phyloP scores from a whole-genome alignment of 2,888 invertebrate genomes.

The Platycnemis pennipes region DNA sequence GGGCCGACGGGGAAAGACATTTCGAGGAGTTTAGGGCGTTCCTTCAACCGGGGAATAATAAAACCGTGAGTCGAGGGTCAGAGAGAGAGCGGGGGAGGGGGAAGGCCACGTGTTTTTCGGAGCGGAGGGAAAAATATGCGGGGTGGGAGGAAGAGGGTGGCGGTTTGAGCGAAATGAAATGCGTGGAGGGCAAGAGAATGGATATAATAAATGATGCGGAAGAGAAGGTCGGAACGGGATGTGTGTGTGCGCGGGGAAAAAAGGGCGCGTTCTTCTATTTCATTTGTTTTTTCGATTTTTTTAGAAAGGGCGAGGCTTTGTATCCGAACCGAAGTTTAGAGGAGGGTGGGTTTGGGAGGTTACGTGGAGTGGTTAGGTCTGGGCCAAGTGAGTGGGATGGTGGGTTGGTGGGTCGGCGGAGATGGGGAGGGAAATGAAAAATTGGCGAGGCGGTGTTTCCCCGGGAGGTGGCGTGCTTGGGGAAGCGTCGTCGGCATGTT shows the following conservation, averaged over 20 bases:
- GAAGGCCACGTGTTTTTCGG: not conserved
- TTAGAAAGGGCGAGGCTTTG: not conserved
- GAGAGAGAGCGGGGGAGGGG: no score
- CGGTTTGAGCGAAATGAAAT: conserved; percentile 31
- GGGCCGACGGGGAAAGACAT: not conserved
- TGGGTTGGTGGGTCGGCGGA: no score
- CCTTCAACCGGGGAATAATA: not conserved
- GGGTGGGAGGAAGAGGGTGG: not conserved
- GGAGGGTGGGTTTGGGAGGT: not conserved
- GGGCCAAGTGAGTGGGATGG: no score
- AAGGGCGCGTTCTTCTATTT: not conserved
- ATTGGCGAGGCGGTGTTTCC: no score
- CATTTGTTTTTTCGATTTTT: no score
- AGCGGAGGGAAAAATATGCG: conserved; percentile 17
- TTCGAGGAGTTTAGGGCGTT: not conserved
- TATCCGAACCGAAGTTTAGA: no score
- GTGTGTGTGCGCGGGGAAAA: no score
- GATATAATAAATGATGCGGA: not conserved
- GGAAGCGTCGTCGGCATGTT: no score
- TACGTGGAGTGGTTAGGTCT: no score
- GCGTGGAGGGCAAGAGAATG: not conserved
- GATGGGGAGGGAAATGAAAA: no score
- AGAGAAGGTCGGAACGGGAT: not conserved
- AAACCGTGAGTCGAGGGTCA: conserved; percentile 26
- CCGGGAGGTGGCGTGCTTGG: no score